Percentiles rank a stretch among this genome's conserved stretches.
These are phyloP conservation scores for Trematomus bernacchii DNA, from an alignment of 2,797 vertebrate genomes.

Conservation along the genomic window DNA sequence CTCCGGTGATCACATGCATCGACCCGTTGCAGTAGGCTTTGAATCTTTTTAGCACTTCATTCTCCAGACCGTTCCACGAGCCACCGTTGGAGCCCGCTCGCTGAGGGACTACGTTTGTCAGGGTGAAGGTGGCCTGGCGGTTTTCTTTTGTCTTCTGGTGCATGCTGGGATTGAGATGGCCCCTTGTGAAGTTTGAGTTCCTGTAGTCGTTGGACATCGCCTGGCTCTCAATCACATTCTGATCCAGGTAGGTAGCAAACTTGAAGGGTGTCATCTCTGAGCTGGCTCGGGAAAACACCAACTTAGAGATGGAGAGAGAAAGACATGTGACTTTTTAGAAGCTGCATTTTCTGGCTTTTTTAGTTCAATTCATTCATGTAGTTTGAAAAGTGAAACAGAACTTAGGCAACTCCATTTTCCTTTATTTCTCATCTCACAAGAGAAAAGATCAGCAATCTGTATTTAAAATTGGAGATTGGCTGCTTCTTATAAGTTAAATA, in stretches of 20 bases:
- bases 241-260: conserved; percentile 16
- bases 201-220: conserved; percentile 71
- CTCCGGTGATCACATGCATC: conserved; percentile 75
- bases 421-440: conserved; percentile 4
- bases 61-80: conserved; percentile 66
- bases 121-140: conserved; percentile 76
- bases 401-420: neutral
- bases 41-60: conserved; percentile 18
- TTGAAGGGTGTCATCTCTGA: conserved; percentile 69
- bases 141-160: conserved; percentile 61
- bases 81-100: conserved; percentile 66
- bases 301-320: conserved; percentile 45
- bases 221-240: conserved; percentile 80
- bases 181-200: conserved; percentile 72
- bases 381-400: conserved; percentile 22
- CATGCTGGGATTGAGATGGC: conserved; percentile 79
- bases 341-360: neutral
- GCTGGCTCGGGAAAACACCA: conserved; percentile 57
- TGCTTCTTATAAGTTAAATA: neutral
- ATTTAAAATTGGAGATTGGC: neutral
- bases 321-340: neutral
- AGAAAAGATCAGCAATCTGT: neutral
- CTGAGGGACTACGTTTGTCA: conserved; percentile 81
- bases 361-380: neutral
- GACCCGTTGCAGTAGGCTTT: conserved; percentile 49